These are phyloP conservation scores for Steinernema khuongi DNA, from an alignment of 1,140 invertebrate genomes.

Conservation along the genomic window DNA sequence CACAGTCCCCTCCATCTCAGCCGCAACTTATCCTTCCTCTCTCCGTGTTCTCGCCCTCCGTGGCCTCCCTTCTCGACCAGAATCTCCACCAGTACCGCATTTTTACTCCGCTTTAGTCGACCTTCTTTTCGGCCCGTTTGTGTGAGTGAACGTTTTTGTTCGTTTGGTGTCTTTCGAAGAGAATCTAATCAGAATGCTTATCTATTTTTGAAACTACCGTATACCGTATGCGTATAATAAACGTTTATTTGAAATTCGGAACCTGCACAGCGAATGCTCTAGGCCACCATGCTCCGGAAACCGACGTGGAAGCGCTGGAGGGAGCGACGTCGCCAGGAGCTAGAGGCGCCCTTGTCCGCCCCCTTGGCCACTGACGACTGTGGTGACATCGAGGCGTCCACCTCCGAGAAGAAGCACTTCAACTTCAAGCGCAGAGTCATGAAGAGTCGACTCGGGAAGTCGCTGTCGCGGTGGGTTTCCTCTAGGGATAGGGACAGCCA, in stretches of 20 bases:
- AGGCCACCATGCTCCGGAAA: conserved; percentile 4
- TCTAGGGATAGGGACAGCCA: too few species aligned
- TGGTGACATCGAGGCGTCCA: conserved; percentile 13
- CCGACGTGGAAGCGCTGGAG: conserved; percentile 2
- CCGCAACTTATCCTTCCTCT: neutral
- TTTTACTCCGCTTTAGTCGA: neutral
- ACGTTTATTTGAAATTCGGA: neutral
- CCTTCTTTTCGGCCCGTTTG: neutral
- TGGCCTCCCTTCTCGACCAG: neutral
- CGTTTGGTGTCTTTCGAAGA: conserved; percentile 14
- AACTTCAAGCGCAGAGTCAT: neutral
- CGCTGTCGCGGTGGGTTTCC: neutral
- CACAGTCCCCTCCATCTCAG: neutral
- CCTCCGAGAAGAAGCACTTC: neutral
- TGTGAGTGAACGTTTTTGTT: conserved; percentile 13
- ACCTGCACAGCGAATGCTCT: neutral
- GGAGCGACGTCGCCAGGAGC: neutral
- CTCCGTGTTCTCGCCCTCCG: neutral
- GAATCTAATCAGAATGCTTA: conserved; percentile 14
- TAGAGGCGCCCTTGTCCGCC: neutral
- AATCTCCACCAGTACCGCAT: neutral
- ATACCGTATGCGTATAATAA: neutral
- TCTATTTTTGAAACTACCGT: conserved; percentile 1
- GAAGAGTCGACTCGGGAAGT: conserved; percentile 9
- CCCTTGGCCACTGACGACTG: conserved; percentile 11